Evolutionary conservation across 30 jellyfish, hydroid and myxozoan species (phyloP), one percentile per base, ranked within the genome.

Genomic region (Mastigias papua): DNA sequence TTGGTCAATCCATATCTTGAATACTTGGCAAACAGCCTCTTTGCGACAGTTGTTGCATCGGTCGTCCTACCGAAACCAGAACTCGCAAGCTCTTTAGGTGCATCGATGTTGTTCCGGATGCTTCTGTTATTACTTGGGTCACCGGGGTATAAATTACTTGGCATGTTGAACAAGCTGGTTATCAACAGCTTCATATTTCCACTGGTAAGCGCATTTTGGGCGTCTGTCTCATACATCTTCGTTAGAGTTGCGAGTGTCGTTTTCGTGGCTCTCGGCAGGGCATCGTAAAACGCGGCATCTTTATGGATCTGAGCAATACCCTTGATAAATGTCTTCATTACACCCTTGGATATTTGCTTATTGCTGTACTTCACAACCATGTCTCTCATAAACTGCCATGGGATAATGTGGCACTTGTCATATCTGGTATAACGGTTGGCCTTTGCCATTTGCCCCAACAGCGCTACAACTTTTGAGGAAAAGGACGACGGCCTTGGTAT

Each of bases 71-170:
- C 67, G 8, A n/a, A n/a, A 37, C 67, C 67, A 51, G 67, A 4
- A 2, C 25, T 23, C 67, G 67, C 7, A 2, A 1, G 25, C 17
- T 51, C 27, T 21, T 51, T 51, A 23, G 67, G 67, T 51, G 67
- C 27, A 51, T 51, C 67, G 17, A 51, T 1, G 27, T 51, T 51
- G 17, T 51, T 17, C 25, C 17, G 67, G 27, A 51, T 51, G 25
- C 67, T 51, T 17, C 67, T 51, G 67, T 51, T 51, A 2, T 21
- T 16, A 1, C 27, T 2, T 5, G 67, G 27, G 5, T 51, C 67
- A 51, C 67, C 67, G 27, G 67, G 67, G 67, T 51, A 51, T 23
- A 51, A 51, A 51, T 51, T 51, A 23, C 67, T 51, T 51, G 67
- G 67, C 67, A 51, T 51, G 67, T 51, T 51, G 17, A 5, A 51